Percentiles rank a stretch among this genome's conserved stretches.
These are phyloP conservation scores for Thunnus thynnus DNA, from an alignment of 2,113 vertebrate species.

Conservation along the genomic window DNA sequence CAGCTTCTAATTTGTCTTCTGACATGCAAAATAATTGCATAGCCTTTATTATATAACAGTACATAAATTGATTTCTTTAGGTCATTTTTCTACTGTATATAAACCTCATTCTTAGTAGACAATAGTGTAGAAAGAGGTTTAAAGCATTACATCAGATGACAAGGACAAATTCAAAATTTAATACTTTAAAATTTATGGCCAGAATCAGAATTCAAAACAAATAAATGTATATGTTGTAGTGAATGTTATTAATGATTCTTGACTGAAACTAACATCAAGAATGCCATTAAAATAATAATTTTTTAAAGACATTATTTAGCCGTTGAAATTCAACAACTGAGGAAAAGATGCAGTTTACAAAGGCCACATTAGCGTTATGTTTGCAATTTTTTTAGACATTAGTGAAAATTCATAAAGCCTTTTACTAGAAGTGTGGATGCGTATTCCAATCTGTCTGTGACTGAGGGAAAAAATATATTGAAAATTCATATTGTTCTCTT, in stretches of 20 bases:
- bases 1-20: slow-evolving; percentile 37
- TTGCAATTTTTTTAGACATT: slow-evolving; percentile 8
- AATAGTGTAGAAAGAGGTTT: not conserved
- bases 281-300: slow-evolving; percentile 12
- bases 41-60: not conserved
- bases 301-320: slow-evolving; percentile 20
- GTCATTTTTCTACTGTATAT: not conserved
- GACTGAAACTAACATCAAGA: not conserved
- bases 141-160: not conserved
- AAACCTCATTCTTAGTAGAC: not conserved
- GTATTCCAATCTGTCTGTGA: slow-evolving; percentile 46
- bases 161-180: not conserved
- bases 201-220: not conserved
- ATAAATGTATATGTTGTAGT: not conserved
- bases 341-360: not conserved
- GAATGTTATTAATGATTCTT: not conserved
- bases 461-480: slow-evolving; percentile 19
- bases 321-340: slow-evolving; percentile 9
- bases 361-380: slow-evolving; percentile 1
- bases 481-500: slow-evolving; percentile 46
- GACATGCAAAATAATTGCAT: slow-evolving; percentile 7
- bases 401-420: not conserved
- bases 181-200: not conserved
- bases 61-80: slow-evolving; percentile 1
- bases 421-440: slow-evolving; percentile 41